Conservation (phyloP, 2,797 vertebrate species). For the Schizopygopsis pylzovi region DNA sequence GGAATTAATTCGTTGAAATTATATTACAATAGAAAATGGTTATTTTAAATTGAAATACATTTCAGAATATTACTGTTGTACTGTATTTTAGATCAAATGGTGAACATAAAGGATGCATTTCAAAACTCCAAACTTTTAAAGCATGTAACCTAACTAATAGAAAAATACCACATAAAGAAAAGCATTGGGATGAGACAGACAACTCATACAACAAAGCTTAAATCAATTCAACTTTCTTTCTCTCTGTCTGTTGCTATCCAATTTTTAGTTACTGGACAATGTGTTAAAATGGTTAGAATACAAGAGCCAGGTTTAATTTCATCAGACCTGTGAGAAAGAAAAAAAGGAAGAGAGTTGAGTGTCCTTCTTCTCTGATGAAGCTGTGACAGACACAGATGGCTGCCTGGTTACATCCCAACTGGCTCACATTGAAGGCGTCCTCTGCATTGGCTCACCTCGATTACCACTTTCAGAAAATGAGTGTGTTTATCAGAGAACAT, state of each 20-base stretch:
- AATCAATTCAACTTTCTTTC: not conserved
- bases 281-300: conserved; percentile 51
- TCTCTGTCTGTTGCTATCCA: not conserved
- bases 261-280: conserved; percentile 10
- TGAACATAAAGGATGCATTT: not conserved
- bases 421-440: conserved; percentile 56
- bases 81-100: not conserved
- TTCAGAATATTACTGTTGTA: not conserved
- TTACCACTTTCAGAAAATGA: conserved; percentile 20
- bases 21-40: not conserved
- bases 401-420: conserved; percentile 37
- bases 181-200: not conserved
- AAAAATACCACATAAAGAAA: not conserved
- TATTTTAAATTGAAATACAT: not conserved
- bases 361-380: conserved; percentile 49
- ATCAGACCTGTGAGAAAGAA: conserved; percentile 38
- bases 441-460: conserved; percentile 45
- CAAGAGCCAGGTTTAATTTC: conserved; percentile 43
- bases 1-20: not conserved
- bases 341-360: conserved; percentile 27
- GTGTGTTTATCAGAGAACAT: conserved; percentile 31
- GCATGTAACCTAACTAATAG: not conserved
- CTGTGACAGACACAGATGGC: conserved; percentile 58
- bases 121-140: not conserved
- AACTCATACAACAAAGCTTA: not conserved